A percentile compares a stretch with the other conserved stretches of the same genome.
Evolutionary conservation across 2,888 invertebrate species (phyloP).

Genomic region (Prostheceraeus crozeri): DNA sequence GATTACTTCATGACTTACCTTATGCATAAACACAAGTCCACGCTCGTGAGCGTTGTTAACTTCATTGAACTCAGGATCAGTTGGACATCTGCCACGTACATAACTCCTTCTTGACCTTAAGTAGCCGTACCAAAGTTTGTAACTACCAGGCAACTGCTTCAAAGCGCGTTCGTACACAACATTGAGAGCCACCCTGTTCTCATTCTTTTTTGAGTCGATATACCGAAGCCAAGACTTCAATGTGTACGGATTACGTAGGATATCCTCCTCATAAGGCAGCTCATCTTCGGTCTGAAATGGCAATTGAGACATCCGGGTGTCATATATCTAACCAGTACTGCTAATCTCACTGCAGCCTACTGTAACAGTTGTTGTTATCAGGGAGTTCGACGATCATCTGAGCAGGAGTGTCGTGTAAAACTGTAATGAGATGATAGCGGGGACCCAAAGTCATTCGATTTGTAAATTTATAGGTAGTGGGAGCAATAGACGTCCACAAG

Average conservation of each 20-base stretch:
- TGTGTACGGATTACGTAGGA: slow-evolving; percentile 87
- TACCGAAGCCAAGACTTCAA: slow-evolving; percentile 97
- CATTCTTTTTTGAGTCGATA: slow-evolving; percentile 82
- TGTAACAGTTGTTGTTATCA: no score
- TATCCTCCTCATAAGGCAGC: slow-evolving; percentile 95
- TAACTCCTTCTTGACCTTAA: slow-evolving; percentile 75
- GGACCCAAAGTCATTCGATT: no score
- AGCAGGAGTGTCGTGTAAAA: no score
- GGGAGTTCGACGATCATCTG: no score
- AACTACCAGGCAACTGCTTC: slow-evolving; percentile 85
- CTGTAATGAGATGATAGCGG: no score
- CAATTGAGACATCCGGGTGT: no score
- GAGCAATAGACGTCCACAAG: no score
- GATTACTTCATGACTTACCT: no score
- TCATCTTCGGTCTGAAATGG: slow-evolving; percentile 69
- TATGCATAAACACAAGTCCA: slow-evolving; percentile 94
- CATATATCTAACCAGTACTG: no score
- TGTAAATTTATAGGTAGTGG: no score
- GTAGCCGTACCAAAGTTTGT: slow-evolving; percentile 96
- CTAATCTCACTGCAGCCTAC: no score
- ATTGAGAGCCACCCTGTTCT: slow-evolving; percentile 64
- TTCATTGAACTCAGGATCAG: slow-evolving; percentile 78
- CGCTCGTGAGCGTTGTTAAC: slow-evolving; percentile 93
- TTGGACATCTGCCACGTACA: slow-evolving; percentile 69
- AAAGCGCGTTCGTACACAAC: slow-evolving; percentile 88